These are phyloP conservation scores for Argentina silus DNA, from an alignment of 2,797 vertebrate species.

Conservation along the genomic window DNA sequence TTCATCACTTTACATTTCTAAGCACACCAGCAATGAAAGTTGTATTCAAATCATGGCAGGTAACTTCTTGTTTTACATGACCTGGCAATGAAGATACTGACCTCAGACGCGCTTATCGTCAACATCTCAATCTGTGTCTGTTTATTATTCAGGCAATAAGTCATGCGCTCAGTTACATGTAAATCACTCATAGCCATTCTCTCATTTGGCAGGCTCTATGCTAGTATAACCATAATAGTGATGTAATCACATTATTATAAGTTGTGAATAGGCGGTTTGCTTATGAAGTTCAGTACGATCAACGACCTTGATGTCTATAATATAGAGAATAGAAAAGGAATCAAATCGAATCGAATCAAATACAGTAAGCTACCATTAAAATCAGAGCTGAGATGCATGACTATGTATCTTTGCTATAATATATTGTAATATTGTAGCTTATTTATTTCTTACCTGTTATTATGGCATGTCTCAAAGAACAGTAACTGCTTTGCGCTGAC, in stretches of 20 bases:
- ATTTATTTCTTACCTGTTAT: conserved; percentile 18
- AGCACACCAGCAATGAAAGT: conserved; percentile 37
- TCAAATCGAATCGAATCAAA: no score
- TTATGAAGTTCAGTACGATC: no score
- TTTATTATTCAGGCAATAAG: conserved; percentile 47
- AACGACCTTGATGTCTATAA: conserved; percentile 2
- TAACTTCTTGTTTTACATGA: conserved; percentile 57
- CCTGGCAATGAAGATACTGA: conserved; percentile 24
- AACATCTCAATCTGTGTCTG: conserved; percentile 33
- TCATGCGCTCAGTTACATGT: conserved; percentile 20
- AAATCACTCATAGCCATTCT: conserved; percentile 5
- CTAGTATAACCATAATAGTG: background rate
- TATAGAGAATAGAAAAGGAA: background rate
- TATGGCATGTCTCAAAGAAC: conserved; percentile 4
- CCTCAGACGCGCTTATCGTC: conserved; percentile 19
- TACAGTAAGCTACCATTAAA: background rate
- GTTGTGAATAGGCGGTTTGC: background rate
- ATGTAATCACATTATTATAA: background rate
- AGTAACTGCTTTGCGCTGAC: conserved; percentile 8
- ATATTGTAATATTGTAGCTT: background rate
- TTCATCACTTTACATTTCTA: conserved; percentile 46
- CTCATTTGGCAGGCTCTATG: background rate
- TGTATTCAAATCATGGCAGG: conserved; percentile 46
- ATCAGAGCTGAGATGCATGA: background rate
- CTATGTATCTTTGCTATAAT: background rate